These are phyloP conservation scores for Tursiops truncatus DNA, from an alignment of 2,113 vertebrate species.

Conservation along the genomic window DNA sequence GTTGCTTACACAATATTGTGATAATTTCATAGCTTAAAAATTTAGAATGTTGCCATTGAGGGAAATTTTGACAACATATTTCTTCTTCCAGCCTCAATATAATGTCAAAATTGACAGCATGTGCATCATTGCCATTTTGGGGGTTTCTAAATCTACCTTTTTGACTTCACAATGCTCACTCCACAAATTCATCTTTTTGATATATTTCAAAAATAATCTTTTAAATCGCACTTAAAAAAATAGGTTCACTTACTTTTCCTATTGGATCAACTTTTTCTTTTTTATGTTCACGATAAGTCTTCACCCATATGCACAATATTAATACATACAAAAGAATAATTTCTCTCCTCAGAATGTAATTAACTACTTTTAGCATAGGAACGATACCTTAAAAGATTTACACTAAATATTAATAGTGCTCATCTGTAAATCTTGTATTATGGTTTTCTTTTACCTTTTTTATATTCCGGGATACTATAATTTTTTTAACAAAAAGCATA, in stretches of 20 bases:
- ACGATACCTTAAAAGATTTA: background rate
- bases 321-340: background rate
- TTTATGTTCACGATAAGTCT: background rate
- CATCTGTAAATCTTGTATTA: background rate
- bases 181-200: background rate
- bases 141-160: background rate
- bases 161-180: background rate
- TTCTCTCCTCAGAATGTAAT: background rate
- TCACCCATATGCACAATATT: background rate
- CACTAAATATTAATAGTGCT: background rate
- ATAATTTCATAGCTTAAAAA: background rate
- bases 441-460: background rate
- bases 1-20: background rate
- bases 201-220: background rate
- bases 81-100: background rate
- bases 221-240: constrained; percentile 9
- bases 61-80: background rate
- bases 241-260: background rate
- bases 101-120: background rate
- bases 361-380: background rate
- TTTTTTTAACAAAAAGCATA: background rate
- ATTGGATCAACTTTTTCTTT: background rate
- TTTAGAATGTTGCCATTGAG: background rate
- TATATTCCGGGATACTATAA: background rate
- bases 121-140: background rate